Evolutionary conservation across 2,113 vertebrate species (phyloP).

Genomic region (Prionailurus bengalensis): DNA sequence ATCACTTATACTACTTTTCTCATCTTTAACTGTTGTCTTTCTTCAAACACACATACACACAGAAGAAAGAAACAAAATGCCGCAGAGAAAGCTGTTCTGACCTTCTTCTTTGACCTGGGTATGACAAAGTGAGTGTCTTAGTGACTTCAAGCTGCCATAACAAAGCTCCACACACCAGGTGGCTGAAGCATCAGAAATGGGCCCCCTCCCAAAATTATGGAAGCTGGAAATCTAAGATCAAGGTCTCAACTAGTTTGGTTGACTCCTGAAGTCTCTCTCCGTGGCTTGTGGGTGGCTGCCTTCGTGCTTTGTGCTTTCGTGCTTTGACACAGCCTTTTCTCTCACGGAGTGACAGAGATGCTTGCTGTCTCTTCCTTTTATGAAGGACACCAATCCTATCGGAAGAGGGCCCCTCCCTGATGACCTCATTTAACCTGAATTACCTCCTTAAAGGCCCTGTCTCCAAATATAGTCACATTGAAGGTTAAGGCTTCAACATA

Average conservation of each 20-base stretch:
- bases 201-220: background rate
- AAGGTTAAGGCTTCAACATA: background rate
- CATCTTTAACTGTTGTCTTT: background rate
- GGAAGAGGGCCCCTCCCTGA: background rate
- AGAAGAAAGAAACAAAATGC: background rate
- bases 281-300: background rate
- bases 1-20: background rate
- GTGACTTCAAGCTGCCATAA: background rate
- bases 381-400: background rate
- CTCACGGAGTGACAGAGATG: background rate
- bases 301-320: too few relatives aligned
- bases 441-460: background rate
- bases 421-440: background rate
- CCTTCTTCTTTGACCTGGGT: background rate
- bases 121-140: background rate
- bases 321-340: background rate
- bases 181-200: background rate
- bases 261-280: background rate
- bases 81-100: background rate
- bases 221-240: background rate
- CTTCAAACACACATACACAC: background rate
- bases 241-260: background rate
- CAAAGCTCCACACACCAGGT: background rate
- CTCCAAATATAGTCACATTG: background rate
- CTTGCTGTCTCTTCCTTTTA: background rate